These are phyloP conservation scores for Sinocyclocheilus anophthalmus DNA, from an alignment of 2,113 vertebrate genomes.

Conservation along the genomic window DNA sequence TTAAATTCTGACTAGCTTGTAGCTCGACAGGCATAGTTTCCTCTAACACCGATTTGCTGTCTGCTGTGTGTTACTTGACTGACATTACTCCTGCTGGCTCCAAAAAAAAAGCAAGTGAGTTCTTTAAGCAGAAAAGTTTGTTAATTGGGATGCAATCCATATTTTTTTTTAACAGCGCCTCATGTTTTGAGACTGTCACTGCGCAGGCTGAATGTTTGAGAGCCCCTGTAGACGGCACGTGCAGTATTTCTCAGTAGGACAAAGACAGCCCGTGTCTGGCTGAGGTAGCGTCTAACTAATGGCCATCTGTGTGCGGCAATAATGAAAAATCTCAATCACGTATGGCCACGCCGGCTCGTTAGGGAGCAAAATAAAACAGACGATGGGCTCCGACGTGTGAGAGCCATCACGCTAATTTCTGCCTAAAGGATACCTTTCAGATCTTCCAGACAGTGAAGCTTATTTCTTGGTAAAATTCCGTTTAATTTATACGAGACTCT, in stretches of 20 bases:
- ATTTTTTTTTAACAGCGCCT: slow-evolving; percentile 22
- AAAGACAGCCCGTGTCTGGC: slow-evolving; percentile 55
- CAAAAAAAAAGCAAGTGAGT: not conserved
- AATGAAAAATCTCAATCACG: slow-evolving; percentile 62
- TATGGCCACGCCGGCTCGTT: slow-evolving; percentile 57
- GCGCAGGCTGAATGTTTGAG: slow-evolving; percentile 49
- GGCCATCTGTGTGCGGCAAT: slow-evolving; percentile 62
- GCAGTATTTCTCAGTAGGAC: slow-evolving; percentile 55
- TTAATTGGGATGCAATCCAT: slow-evolving; percentile 20
- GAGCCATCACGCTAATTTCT: slow-evolving; percentile 56
- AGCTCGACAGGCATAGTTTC: not conserved
- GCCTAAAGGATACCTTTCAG: slow-evolving; percentile 54
- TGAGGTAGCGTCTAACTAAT: slow-evolving; percentile 57
- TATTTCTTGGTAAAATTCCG: slow-evolving; percentile 42
- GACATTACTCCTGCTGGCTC: not conserved
- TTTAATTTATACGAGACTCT: slow-evolving; percentile 33
- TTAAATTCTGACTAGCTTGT: not conserved
- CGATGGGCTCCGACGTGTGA: slow-evolving; percentile 53
- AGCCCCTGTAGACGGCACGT: slow-evolving; percentile 46
- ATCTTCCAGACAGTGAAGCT: slow-evolving; percentile 47
- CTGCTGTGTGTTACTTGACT: not conserved
- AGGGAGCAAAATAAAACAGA: slow-evolving; percentile 60
- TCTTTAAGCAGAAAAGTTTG: slow-evolving; percentile 18
- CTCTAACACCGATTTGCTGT: not conserved
- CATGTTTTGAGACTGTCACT: slow-evolving; percentile 44